Evolutionary conservation across 2,797 vertebrate species (phyloP).

Genomic region (Loris lydekkerianus): DNA sequence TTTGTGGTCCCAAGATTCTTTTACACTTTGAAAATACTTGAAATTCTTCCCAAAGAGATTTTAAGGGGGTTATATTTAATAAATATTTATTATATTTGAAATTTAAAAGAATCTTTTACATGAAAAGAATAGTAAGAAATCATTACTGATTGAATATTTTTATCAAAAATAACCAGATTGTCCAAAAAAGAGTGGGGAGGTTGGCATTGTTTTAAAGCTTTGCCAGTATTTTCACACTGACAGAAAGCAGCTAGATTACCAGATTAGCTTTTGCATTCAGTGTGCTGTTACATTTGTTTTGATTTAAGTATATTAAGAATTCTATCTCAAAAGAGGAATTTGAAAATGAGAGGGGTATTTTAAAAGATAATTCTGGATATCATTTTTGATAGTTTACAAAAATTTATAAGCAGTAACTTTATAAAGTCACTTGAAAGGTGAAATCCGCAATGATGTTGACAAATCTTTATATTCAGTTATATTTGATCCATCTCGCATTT

Average conservation of each 20-base stretch:
- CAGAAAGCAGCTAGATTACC: not conserved
- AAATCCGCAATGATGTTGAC: not conserved
- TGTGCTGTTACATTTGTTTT: not conserved
- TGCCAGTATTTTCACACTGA: not conserved
- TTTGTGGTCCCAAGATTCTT: not conserved
- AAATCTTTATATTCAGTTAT: not conserved
- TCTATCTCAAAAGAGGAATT: not conserved
- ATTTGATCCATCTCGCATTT: not conserved
- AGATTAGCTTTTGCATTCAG: not conserved
- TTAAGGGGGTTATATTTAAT: not conserved
- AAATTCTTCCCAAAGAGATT: not conserved
- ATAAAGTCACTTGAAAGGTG: not conserved
- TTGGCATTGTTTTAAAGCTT: not conserved
- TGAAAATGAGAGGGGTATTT: not conserved
- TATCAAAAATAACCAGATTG: not conserved
- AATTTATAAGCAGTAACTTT: not conserved
- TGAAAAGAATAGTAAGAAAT: not conserved
- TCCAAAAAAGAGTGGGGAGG: not conserved
- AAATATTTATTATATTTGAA: not conserved
- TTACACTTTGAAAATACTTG: not conserved
- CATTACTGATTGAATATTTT: not conserved
- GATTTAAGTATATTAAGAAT: constrained; percentile 23
- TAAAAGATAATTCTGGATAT: not conserved
- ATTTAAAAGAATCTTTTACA: not conserved
- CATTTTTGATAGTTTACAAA: not conserved